These are phyloP conservation scores for Saccostrea echinata DNA, from an alignment of 1,140 invertebrate genomes.

Conservation along the genomic window DNA sequence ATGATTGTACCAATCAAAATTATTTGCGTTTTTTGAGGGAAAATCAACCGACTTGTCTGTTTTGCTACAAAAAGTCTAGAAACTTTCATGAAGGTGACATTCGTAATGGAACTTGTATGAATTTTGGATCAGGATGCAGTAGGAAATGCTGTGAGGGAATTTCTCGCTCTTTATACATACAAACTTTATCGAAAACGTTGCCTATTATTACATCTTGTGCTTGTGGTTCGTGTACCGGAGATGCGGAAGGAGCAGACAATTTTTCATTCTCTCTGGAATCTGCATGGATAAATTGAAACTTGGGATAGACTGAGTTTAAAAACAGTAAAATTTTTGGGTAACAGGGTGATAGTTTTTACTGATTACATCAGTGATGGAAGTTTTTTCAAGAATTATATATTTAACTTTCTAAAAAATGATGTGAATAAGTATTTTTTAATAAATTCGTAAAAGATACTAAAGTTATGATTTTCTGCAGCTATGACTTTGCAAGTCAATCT, in stretches of 20 bases:
- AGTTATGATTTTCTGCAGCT: too few relatives aligned
- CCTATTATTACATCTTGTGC: background rate
- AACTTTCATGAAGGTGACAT: background rate
- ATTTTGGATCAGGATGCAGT: background rate
- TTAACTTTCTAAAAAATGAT: too few relatives aligned
- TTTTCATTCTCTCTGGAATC: too few relatives aligned
- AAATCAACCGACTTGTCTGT: background rate
- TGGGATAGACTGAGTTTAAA: too few relatives aligned
- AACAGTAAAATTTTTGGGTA: too few relatives aligned
- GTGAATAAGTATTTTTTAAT: too few relatives aligned
- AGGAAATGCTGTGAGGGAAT: slow-evolving; percentile 10
- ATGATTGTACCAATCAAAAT: slow-evolving; percentile 12
- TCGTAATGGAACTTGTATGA: background rate
- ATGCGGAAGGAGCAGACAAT: background rate
- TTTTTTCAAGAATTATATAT: too few relatives aligned
- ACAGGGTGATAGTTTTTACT: too few relatives aligned
- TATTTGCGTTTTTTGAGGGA: background rate
- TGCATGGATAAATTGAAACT: too few relatives aligned
- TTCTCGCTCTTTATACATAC: background rate
- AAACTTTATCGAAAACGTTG: background rate
- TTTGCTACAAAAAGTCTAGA: background rate
- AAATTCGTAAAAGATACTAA: too few relatives aligned
- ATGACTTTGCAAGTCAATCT: too few relatives aligned
- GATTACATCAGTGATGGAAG: too few relatives aligned
- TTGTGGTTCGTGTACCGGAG: background rate